Base-by-base conservation (phyloP, 2,797 vertebrate genomes). In the Mus spretus region DNA sequence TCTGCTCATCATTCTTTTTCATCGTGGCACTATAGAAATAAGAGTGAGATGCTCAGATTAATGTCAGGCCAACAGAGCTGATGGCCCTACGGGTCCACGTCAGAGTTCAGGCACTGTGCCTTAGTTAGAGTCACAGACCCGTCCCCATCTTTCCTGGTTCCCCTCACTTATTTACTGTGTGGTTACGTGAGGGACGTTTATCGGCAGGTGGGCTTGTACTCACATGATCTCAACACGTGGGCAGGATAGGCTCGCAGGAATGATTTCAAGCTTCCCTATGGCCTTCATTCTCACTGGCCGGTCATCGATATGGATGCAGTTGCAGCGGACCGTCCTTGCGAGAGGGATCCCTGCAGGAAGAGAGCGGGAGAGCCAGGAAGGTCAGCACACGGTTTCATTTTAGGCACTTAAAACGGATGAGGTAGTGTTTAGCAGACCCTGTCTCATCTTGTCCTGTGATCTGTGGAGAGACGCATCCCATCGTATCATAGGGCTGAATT, bases 11-110 rank as follows among this genome's bases (percentile, higher is more conserved):
- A 0, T 9, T 94, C 63, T 84, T 96, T 96, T 97, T 98, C 95
- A 98, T 72, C 77, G 91, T 97, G 26, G 63, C 98, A 70, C 98
- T 98, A 0, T 57, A 74, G 57, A 95, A 95, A 37, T n/a, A 94
- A 95, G 84, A 85, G 14, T 57, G 37, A 85, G 83, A 95, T 78
- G 92, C 50, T 93, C 89, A 77, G 89, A 93, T 81, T 3, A 85
- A 3, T 44, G 7, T 84, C 93, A 53, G 31, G 5, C 9, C 34
- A 59, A 6, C 85, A 94, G 90, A 82, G 72, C 8, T 65, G 40
- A 78, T 20, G 61, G 19, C 40, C 79, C 74, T n/a, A n/a, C 19
- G 81, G 78, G 82, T 92, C 70, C 67, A n/a, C 59, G 22, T 80
- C 57, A 89, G 19, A 94, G 15, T 79, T 87, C 90, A 47, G 26